Conservation (phyloP, 1,140 invertebrate species). For the Heliconius hermathena region DNA sequence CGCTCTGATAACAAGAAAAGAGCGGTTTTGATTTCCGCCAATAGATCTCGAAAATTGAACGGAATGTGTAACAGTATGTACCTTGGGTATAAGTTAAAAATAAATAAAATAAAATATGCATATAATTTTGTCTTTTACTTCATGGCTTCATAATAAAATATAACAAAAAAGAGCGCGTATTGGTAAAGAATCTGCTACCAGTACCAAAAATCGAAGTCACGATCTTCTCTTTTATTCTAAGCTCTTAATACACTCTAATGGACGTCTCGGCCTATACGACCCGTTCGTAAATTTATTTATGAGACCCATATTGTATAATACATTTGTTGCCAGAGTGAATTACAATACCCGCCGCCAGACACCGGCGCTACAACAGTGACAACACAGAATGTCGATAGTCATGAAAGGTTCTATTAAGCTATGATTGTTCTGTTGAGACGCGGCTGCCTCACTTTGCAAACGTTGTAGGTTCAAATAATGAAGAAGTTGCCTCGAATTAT, state of each 20-base stretch:
- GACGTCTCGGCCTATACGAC: neutral
- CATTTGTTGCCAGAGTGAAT: conserved; percentile 47
- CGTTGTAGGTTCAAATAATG: no score
- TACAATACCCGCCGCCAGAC: conserved; percentile 49
- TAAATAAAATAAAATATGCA: no score
- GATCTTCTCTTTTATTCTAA: neutral
- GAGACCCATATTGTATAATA: conserved; percentile 17
- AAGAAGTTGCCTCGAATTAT: no score
- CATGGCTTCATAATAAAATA: neutral
- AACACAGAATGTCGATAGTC: conserved; percentile 28
- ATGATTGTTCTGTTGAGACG: neutral
- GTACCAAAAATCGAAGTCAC: neutral
- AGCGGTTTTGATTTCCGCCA: no score
- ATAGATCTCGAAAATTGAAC: no score
- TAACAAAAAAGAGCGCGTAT: neutral
- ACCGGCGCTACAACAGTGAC: conserved; percentile 50
- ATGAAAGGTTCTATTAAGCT: neutral
- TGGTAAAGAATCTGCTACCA: neutral
- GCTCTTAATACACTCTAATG: conserved; percentile 5
- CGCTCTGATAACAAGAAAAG: no score
- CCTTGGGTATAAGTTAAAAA: no score
- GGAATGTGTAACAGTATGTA: no score
- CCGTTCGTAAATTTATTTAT: conserved; percentile 5
- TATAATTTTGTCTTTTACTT: no score
- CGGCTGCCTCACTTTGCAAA: neutral